Conservation (phyloP, 2,888 invertebrate species). For the Dimorphilus gyrociliatus region DNA sequence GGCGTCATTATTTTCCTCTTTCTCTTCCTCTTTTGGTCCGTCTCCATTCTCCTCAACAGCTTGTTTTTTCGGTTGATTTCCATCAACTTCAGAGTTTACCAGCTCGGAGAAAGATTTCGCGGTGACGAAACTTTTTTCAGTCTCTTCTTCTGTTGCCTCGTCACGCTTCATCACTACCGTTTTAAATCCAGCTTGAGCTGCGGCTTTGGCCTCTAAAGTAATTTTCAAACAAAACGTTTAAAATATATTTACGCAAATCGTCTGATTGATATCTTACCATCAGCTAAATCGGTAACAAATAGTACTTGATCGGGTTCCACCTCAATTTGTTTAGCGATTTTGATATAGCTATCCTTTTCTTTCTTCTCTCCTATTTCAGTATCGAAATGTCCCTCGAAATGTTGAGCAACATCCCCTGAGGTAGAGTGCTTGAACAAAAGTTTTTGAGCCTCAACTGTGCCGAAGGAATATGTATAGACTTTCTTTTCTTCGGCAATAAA, state of each 20-base stretch:
- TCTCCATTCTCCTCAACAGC: too few species aligned
- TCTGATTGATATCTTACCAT: slow-evolving; percentile 46
- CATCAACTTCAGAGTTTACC: too few species aligned
- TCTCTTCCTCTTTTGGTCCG: too few species aligned
- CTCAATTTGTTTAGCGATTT: slow-evolving; percentile 53
- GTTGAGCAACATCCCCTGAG: slow-evolving; percentile 57
- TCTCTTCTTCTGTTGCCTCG: slow-evolving; percentile 48
- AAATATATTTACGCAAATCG: slow-evolving; percentile 2
- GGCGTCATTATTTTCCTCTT: too few species aligned
- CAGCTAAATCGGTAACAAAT: slow-evolving; percentile 68
- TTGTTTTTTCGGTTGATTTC: too few species aligned
- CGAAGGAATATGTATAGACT: slow-evolving; percentile 77
- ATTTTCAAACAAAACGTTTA: slow-evolving; percentile 6
- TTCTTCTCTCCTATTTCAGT: slow-evolving; percentile 66
- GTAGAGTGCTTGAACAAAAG: slow-evolving; percentile 60
- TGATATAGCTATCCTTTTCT: slow-evolving; percentile 57
- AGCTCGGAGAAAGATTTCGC: slow-evolving; percentile 25
- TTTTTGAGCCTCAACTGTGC: slow-evolving; percentile 75
- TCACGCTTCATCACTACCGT: slow-evolving; percentile 63
- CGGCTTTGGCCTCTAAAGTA: slow-evolving; percentile 63
- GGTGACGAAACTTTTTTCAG: slow-evolving; percentile 20
- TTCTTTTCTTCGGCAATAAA: slow-evolving; percentile 53
- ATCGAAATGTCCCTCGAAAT: slow-evolving; percentile 65
- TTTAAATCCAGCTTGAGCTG: slow-evolving; percentile 53
- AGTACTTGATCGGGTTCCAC: slow-evolving; percentile 51